Conservation (phyloP, 2,888 invertebrate genomes). For the Conus canariensis region DNA sequence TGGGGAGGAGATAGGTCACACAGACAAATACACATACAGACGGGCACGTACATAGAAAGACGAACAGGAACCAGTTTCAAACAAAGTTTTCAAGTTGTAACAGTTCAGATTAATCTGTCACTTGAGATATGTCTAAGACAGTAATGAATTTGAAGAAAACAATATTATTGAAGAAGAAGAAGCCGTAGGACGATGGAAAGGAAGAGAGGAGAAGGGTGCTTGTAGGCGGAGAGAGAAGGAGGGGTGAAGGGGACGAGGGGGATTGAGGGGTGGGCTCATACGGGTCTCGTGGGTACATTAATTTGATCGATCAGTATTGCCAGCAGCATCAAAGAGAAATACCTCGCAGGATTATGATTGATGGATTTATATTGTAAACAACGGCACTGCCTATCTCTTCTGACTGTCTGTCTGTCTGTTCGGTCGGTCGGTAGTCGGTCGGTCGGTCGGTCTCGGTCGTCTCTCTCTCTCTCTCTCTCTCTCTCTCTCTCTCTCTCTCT, state of each 20-base stretch:
- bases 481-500: neutral
- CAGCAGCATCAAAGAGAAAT: too few species aligned
- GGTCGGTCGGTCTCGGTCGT: neutral
- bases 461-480: neutral
- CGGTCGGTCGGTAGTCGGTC: too few species aligned
- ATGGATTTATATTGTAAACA: too few species aligned
- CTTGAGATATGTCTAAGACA: neutral
- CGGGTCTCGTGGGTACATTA: too few species aligned
- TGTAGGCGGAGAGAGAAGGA: neutral
- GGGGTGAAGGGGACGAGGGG: neutral
- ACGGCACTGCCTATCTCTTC: neutral
- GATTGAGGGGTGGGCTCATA: neutral
- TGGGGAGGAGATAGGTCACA: too few species aligned
- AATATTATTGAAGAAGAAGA: neutral
- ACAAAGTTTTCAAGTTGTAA: slow-evolving; percentile 14
- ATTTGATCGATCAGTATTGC: too few species aligned
- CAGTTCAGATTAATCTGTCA: neutral
- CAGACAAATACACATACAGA: too few species aligned
- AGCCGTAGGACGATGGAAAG: neutral
- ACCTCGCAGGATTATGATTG: too few species aligned
- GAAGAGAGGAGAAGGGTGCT: neutral
- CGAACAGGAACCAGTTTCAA: neutral
- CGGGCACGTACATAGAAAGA: too few species aligned
- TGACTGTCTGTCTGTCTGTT: neutral
- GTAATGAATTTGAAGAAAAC: neutral